Percentiles rank a stretch among this genome's conserved stretches.
Conservation (phyloP, 2,113 vertebrate genomes). For the Phycodurus eques region DNA sequence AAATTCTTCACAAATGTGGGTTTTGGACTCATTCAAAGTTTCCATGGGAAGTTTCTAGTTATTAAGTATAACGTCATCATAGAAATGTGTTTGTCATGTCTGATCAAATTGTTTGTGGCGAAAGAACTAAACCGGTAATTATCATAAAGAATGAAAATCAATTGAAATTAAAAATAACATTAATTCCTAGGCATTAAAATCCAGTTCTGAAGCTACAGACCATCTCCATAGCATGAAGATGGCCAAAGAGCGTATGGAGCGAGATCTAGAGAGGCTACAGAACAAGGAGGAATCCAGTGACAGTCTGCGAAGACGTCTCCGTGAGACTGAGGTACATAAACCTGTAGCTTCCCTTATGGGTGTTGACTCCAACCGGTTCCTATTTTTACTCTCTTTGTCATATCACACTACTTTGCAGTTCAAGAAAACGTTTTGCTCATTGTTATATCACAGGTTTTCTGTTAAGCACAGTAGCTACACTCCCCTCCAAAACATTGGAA, state of each 20-base stretch:
- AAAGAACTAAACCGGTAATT: not conserved
- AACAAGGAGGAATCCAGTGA: constrained; percentile 91
- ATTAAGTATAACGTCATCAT: not conserved
- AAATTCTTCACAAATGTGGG: not conserved
- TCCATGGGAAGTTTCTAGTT: not conserved
- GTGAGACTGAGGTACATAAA: constrained; percentile 85
- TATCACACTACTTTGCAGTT: not conserved
- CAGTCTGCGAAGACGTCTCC: constrained; percentile 89
- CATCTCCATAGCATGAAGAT: constrained; percentile 88
- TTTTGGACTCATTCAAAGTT: not conserved
- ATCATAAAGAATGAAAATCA: not conserved
- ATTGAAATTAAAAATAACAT: not conserved
- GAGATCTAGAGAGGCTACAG: constrained; percentile 90
- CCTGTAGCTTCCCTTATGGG: too few species aligned
- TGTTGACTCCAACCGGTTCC: too few species aligned
- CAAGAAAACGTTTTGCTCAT: not conserved
- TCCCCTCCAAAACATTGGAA: too few species aligned
- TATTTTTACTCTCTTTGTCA: not conserved
- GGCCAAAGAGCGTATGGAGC: constrained; percentile 91
- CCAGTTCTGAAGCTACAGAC: constrained; percentile 91
- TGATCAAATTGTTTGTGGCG: not conserved
- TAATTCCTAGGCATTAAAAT: constrained; percentile 82
- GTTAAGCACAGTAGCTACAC: not conserved
- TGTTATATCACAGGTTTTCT: not conserved
- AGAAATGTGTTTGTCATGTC: not conserved